Evolutionary conservation across 2,113 vertebrate species (phyloP).

Genomic region (Narcine bancroftii): DNA sequence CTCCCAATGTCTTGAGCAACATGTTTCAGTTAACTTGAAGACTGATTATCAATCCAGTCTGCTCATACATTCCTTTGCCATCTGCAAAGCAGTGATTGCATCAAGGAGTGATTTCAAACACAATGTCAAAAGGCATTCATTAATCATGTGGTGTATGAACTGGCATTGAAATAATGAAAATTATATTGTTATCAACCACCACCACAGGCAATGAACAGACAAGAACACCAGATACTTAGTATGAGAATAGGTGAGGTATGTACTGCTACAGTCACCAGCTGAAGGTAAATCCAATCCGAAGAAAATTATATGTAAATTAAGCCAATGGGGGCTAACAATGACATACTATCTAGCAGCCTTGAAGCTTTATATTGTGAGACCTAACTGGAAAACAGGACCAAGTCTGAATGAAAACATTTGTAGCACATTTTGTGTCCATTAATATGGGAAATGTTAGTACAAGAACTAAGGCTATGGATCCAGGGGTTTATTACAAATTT

Average conservation of each 20-base stretch:
- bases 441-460: not conserved
- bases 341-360: not conserved
- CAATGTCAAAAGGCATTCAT: constrained; percentile 19
- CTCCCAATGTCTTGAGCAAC: not conserved
- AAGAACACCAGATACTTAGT: not conserved
- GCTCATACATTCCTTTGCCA: constrained; percentile 9
- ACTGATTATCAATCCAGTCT: constrained; percentile 20
- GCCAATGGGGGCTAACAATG: not conserved
- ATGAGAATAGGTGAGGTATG: not conserved
- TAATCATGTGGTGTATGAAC: constrained; percentile 21
- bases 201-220: constrained; percentile 19
- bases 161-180: constrained; percentile 17
- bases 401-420: not conserved
- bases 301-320: not conserved
- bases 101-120: constrained; percentile 4
- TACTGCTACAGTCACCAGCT: not conserved
- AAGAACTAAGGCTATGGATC: not conserved
- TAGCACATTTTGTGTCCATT: not conserved
- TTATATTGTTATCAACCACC: not conserved
- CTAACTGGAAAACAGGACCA: not conserved
- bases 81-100: constrained; percentile 15
- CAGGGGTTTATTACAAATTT: not conserved
- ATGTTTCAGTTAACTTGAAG: not conserved
- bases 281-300: not conserved
- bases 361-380: not conserved